Evolutionary conservation across 2,888 invertebrate species (phyloP), one percentile per base, ranked within the genome.

Genomic region (Cantharis nigra): DNA sequence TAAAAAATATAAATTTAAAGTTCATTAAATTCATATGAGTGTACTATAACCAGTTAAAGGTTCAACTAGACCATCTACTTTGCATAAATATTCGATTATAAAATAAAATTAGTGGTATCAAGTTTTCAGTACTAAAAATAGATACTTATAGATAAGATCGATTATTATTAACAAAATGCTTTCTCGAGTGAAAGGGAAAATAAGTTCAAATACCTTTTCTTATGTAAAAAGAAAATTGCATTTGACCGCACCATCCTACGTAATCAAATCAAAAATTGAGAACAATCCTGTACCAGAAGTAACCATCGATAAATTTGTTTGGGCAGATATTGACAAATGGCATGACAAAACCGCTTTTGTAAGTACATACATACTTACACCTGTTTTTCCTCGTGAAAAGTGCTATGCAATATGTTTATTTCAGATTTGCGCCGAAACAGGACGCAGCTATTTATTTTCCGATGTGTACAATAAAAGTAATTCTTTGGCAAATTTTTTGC

Each of bases 391-490:
- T n/a, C 20, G 13, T n/a, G 2, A 0, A 11, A 5, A 28, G 67
- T 26, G 20, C 13, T 20, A 65, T 62, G 14, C 26, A 30, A 10
- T 11, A 10, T 70, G 23, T 79, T 89, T 26, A 86, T 80, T 89
- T 62, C 85, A 95, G 95, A 92, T 93, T 64, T 95, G 95, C 82
- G 91, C 92, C 0, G 84, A 91, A 11, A 93, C 93, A 0, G 93
- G 94, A 3, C 90, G 93, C 79, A 91, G 92, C 7, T 94, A 93
- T 81, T 94, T 93, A 0, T 95, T 91, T 83, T 91, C 91, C 10
- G 90, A 94, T 85, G 87, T 92, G 0, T 90, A 93, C 79, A 92
- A 92, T 80, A 87, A 91, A 13, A 90, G 92, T 20, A 91, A 90
- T 63, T 90, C 92, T 20, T 91, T 94, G 20, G 83, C 83, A 4